These are phyloP conservation scores for Ceratoteleas bidentatus DNA, from an alignment of 1,140 invertebrate genomes.

Conservation along the genomic window DNA sequence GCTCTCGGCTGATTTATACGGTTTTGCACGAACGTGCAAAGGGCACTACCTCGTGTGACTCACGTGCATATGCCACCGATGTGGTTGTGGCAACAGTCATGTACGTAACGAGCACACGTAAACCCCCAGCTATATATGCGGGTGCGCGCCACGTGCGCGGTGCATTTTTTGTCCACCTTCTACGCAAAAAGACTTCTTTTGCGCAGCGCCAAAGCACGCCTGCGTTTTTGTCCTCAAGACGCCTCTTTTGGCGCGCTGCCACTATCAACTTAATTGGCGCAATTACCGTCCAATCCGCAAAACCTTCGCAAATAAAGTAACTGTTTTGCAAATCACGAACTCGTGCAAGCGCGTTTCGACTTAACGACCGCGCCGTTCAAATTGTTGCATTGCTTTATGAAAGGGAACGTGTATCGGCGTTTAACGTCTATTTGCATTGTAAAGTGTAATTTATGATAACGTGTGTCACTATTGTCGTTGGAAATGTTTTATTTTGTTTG, in stretches of 20 bases:
- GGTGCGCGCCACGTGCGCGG: slow-evolving; percentile 77
- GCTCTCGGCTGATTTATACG: slow-evolving; percentile 44
- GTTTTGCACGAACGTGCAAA: slow-evolving; percentile 71
- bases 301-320: slow-evolving; percentile 35
- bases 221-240: slow-evolving; percentile 45
- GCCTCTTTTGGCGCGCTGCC: slow-evolving; percentile 55
- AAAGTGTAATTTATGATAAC: slow-evolving; percentile 14
- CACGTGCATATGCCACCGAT: slow-evolving; percentile 73
- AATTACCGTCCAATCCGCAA: slow-evolving; percentile 44
- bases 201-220: slow-evolving; percentile 32
- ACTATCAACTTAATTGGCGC: slow-evolving; percentile 57
- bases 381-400: slow-evolving; percentile 31
- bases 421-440: slow-evolving; percentile 5
- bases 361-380: slow-evolving; percentile 29
- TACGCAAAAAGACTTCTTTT: slow-evolving; percentile 48
- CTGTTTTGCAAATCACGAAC: slow-evolving; percentile 23
- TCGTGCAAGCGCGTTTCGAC: slow-evolving; percentile 19
- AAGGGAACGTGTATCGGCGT: slow-evolving; percentile 8
- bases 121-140: slow-evolving; percentile 71
- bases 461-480: too few species aligned
- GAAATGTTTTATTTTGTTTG: too few species aligned
- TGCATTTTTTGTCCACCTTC: slow-evolving; percentile 73
- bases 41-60: slow-evolving; percentile 73
- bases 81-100: slow-evolving; percentile 54
- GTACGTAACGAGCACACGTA: slow-evolving; percentile 51